Conservation (phyloP, 2,797 vertebrate species). For the Phalloptychus januarius region DNA sequence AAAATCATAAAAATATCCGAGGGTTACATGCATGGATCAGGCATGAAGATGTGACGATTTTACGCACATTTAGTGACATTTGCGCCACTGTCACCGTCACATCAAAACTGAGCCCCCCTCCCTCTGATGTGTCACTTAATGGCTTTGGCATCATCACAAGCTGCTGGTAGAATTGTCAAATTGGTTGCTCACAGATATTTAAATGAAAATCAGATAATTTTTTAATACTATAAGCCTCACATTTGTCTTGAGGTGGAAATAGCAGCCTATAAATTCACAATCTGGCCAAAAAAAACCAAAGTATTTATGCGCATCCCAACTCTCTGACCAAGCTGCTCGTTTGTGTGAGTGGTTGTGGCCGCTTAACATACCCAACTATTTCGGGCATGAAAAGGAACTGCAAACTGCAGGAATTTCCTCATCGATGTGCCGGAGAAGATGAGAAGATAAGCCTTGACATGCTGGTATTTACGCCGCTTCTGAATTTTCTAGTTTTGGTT, state of each 20-base stretch:
- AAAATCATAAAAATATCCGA: neutral
- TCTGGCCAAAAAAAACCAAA: neutral
- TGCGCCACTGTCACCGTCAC: conserved; percentile 7
- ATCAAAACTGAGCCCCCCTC: conserved; percentile 22
- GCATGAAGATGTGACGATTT: conserved; percentile 22
- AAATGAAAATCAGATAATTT: neutral
- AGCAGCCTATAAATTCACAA: neutral
- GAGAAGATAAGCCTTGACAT: neutral
- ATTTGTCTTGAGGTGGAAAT: neutral
- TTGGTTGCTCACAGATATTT: neutral
- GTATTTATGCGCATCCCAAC: neutral
- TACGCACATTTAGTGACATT: conserved; percentile 24
- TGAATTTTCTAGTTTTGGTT: neutral
- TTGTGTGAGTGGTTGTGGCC: neutral
- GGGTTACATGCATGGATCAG: conserved; percentile 13
- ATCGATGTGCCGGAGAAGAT: neutral
- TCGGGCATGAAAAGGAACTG: neutral
- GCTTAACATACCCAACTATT: neutral
- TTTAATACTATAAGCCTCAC: neutral
- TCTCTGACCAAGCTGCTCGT: neutral
- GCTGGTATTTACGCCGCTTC: neutral
- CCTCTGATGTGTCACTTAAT: neutral
- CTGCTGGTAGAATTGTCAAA: neutral
- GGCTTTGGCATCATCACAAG: neutral
- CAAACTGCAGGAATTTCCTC: neutral